phyloP scores from a whole-genome alignment of 2,797 vertebrate genomes.

The Tapera naevia region DNA sequence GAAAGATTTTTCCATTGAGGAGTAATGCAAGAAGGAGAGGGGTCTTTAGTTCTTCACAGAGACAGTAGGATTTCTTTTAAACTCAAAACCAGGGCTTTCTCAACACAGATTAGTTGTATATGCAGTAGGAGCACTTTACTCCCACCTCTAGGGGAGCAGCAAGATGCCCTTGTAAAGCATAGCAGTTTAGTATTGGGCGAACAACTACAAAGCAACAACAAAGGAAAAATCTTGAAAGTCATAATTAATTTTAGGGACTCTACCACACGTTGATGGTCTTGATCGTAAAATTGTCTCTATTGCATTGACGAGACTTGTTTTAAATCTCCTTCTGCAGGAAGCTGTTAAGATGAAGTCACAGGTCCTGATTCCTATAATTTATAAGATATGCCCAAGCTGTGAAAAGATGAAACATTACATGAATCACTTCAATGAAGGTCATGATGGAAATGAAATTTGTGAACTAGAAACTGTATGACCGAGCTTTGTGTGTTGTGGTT shows the following conservation, averaged over 20 bases:
- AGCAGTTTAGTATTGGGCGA: background rate
- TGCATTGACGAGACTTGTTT: constrained; percentile 44
- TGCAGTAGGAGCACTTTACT: background rate
- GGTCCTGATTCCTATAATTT: constrained; percentile 29
- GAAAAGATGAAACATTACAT: constrained; percentile 45
- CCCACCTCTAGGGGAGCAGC: background rate
- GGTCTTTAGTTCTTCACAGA: background rate
- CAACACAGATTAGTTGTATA: background rate
- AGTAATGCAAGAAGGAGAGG: background rate
- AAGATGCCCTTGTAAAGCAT: background rate
- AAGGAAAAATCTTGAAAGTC: constrained; percentile 12
- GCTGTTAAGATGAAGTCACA: constrained; percentile 11
- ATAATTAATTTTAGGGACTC: background rate
- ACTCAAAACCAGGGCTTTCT: background rate
- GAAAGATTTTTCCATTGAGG: background rate
- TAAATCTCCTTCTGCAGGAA: constrained; percentile 11
- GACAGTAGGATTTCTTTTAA: background rate
- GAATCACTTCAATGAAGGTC: constrained; percentile 48
- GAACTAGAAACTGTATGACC: constrained; percentile 14
- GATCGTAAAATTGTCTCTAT: background rate
- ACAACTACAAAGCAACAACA: background rate
- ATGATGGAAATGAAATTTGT: constrained; percentile 14
- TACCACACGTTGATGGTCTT: background rate
- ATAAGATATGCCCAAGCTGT: constrained; percentile 20
- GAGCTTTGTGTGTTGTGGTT: background rate